Evolutionary conservation across 2,888 invertebrate species (phyloP), one percentile per base, ranked within the genome.

Genomic region (Synergus laeviventris): DNA sequence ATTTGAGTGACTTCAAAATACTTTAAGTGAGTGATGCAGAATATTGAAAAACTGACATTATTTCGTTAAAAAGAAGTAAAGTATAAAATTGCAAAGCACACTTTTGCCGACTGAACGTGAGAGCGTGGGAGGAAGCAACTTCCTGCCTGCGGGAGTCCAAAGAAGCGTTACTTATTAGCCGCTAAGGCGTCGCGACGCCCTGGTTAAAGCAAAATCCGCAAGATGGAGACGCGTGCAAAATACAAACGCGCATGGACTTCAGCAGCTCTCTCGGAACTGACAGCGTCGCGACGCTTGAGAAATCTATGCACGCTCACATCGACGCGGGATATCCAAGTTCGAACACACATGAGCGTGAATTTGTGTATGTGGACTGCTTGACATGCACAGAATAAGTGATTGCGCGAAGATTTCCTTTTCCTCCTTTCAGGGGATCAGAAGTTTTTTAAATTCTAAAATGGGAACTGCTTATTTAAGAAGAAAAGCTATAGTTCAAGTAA

Each of bases 201-300:
- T 84, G 87, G 85, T 89, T 89, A 83, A 83, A 85, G 87, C 87
- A 89, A 89, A 87, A 85, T 89, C 89, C 89, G 89, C 86, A 86
- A 90, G 89, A 90, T 90, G 89, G 89, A 84, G 89, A 87, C 89
- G 86, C 86, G 78, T 73, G 74, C 74, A 39, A 79, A 81, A 78
- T 81, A 81, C 77, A 78, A 74, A 62, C 38, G 76, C 74, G 62
- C 62, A 62, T 62, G 39, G 39, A 62, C 38, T 62, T 62, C 39
- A 31, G 45, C 31, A 45, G 49, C 45, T 70, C 45, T 31, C 24
- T 45, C 24, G 24, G 8, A 70, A 49, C 66, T 70, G 66, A 70
- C n/a, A 49, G 66, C 70, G 70, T 70, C 70, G 70, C 70, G 70
- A 70, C 70, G 70, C 70, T n/a, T 49, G 1, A 70, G 49, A 70